Base-by-base conservation (phyloP, 1,140 invertebrate species). In the Drosophila jambulina region DNA sequence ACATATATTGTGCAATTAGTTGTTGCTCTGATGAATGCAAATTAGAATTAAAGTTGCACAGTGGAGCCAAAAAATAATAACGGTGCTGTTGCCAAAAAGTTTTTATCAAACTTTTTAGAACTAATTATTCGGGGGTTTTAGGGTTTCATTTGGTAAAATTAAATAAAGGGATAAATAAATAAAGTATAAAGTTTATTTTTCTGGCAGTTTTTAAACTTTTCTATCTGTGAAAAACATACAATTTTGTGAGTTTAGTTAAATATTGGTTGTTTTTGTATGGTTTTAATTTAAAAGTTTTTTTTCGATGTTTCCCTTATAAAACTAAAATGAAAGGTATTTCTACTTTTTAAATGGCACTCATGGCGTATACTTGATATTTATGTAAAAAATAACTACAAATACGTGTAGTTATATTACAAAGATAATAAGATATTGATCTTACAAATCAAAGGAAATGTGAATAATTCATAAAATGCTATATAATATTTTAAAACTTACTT, bases 11-110 rank as follows among this genome's bases (percentile, higher is more conserved):
- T 81, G 84, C 84, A 88, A 88, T 88, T 88, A 88, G 84, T 84
- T 85, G 80, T 75, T 72, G 84, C 69, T 67, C 81, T 81, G 84
- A 78, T 87, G 84, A 87, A 87, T 87, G 84, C 84, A 87, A 87
- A 87, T 87, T 87, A 88, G 81, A 68, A 87, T 88, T 69, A 84
- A 48, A 74, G 51, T 46, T 62, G 54, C 59, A 51, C 57, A 78
- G 60, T 80, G 42, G 75, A 25, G 51, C 21, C 10, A 21, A 67
- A 53, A 51, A 34, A 17, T 48, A 13, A 34, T 43, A 61, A 45
- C 25, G 48, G 17, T 56, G 21, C 19, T 12, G 27, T 51, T 32
- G 5, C 10, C 5, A 21, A 21, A 43, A 21, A 43, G 19, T 43
- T 43, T 4, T 19, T 9, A 3, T 0, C n/a, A 34, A 17, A 34